Conservation (phyloP, 2,797 vertebrate species). For the Macropodus opercularis region DNA sequence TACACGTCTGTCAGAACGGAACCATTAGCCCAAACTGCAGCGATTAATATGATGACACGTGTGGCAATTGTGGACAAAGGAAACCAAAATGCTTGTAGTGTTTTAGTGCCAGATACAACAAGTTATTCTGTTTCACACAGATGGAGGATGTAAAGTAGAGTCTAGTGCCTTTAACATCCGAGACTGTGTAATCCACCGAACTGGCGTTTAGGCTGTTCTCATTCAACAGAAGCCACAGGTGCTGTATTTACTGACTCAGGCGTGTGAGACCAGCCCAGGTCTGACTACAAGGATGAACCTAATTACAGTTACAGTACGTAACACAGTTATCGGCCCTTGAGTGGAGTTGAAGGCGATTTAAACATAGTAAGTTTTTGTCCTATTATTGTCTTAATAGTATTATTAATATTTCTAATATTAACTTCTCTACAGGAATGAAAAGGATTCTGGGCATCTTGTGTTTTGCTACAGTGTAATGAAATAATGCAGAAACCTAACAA, state of each 20-base stretch:
- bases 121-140: constrained; percentile 24
- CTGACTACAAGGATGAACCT: constrained; percentile 18
- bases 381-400: too few relatives aligned
- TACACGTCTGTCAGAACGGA: constrained; percentile 23
- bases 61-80: constrained; percentile 38
- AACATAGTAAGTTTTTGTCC: too few relatives aligned
- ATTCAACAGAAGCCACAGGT: constrained; percentile 27
- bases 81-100: constrained; percentile 19
- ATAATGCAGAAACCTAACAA: constrained; percentile 15
- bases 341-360: too few relatives aligned
- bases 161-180: constrained; percentile 19
- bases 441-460: not conserved
- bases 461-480: constrained; percentile 1
- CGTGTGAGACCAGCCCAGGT: constrained; percentile 5
- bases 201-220: constrained; percentile 4
- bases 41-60: constrained; percentile 39
- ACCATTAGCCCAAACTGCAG: constrained; percentile 54
- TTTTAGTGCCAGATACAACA: constrained; percentile 40
- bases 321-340: constrained; percentile 9
- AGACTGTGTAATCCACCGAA: constrained; percentile 36
- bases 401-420: too few relatives aligned
- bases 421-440: too few relatives aligned
- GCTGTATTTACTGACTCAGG: constrained; percentile 36
- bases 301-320: constrained; percentile 29
- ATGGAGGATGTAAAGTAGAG: constrained; percentile 10